Evolutionary conservation across 2,888 invertebrate genomes (phyloP).

Genomic region (Drosophila maculinotata): DNA sequence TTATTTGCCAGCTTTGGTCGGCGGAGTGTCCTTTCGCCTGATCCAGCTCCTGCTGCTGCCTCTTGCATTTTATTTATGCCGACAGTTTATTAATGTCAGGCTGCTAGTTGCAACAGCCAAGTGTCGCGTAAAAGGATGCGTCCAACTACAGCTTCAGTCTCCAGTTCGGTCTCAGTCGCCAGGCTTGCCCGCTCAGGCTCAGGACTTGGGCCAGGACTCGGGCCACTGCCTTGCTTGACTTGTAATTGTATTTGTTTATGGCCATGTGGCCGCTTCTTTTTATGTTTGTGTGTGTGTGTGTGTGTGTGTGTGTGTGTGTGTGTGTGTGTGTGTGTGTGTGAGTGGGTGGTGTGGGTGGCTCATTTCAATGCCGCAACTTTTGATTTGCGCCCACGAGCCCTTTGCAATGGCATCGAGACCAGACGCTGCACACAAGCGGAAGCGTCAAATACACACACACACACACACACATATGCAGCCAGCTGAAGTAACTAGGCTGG

Average conservation of each 20-base stretch:
- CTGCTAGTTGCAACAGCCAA: conserved; percentile 28
- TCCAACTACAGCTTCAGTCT: conserved; percentile 1
- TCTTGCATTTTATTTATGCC: conserved; percentile 78
- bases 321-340: background rate
- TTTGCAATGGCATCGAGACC: conserved; percentile 15
- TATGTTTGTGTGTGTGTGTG: conserved; percentile 18
- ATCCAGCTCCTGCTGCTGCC: conserved; percentile 22
- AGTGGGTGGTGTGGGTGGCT: conserved; percentile 28
- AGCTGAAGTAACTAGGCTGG: conserved; percentile 38
- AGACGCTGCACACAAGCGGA: conserved; percentile 36
- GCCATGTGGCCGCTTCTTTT: conserved; percentile 36
- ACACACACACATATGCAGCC: conserved; percentile 1
- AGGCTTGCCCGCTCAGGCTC: too few species aligned
- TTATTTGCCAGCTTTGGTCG: conserved; percentile 48
- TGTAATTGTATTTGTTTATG: conserved; percentile 81
- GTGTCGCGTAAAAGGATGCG: conserved; percentile 36
- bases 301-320: conserved; percentile 2
- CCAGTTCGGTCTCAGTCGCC: too few species aligned
- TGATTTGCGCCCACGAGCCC: conserved; percentile 56
- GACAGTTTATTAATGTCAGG: conserved; percentile 81
- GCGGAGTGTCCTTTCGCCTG: conserved; percentile 37
- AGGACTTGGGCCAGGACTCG: background rate
- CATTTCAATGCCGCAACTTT: conserved; percentile 71
- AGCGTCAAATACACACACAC: conserved; percentile 29
- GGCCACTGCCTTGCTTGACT: conserved; percentile 41